Evolutionary conservation across 2,113 vertebrate genomes (phyloP).

Genomic region (Reinhardtius hippoglossoides): DNA sequence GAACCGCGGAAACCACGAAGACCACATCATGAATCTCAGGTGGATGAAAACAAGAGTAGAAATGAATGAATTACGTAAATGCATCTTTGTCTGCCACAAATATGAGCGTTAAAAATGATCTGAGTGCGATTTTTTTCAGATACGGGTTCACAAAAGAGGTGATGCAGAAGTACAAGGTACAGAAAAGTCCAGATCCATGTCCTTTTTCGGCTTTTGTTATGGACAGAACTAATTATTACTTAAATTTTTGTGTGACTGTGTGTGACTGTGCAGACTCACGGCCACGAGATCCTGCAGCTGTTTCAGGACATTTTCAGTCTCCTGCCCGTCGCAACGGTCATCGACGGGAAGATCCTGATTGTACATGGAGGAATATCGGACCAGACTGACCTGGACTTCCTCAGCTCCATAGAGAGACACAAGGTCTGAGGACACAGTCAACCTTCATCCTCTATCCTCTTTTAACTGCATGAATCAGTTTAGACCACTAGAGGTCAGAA

Average conservation of each 20-base stretch:
- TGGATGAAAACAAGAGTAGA: constrained; percentile 47
- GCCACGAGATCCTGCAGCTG: constrained; percentile 86
- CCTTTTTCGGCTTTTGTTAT: not conserved
- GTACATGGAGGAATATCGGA: constrained; percentile 96
- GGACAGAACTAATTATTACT: not conserved
- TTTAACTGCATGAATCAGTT: not conserved
- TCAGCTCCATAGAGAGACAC: constrained; percentile 86
- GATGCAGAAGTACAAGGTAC: constrained; percentile 94
- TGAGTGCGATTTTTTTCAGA: constrained; percentile 76
- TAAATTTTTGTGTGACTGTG: too few relatives aligned
- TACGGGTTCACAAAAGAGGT: constrained; percentile 97
- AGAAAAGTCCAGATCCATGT: constrained; percentile 2
- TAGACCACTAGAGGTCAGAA: too few relatives aligned
- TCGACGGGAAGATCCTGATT: constrained; percentile 92
- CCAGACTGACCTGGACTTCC: constrained; percentile 90
- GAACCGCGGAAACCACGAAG: constrained; percentile 98
- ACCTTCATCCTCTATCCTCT: not conserved
- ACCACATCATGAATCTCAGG: constrained; percentile 96
- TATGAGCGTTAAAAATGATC: not conserved
- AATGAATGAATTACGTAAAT: not conserved
- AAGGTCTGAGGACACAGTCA: constrained; percentile 83
- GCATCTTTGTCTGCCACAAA: not conserved
- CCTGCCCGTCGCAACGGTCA: constrained; percentile 91
- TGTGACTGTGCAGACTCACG: constrained; percentile 80
- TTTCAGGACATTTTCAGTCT: constrained; percentile 93